These are phyloP conservation scores for Dissostichus mawsoni DNA, from an alignment of 2,113 vertebrate genomes.

Conservation along the genomic window DNA sequence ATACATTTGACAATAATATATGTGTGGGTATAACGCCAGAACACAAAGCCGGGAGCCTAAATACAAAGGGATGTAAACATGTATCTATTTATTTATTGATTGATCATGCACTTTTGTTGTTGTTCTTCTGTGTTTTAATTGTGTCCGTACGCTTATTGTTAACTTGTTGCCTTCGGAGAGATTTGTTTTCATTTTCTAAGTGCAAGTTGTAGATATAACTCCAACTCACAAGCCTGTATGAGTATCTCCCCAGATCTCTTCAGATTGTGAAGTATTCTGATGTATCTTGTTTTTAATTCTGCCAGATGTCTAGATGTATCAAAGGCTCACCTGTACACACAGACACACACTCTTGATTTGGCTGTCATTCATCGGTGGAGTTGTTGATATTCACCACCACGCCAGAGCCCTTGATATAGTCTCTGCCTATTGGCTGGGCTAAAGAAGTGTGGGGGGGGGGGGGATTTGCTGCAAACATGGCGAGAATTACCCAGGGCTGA, in stretches of 20 bases:
- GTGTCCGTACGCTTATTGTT: no score
- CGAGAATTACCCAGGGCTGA: conserved; percentile 35
- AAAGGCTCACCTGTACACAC: not conserved
- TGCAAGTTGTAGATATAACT: no score
- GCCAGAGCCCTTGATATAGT: conserved; percentile 13
- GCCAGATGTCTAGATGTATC: not conserved
- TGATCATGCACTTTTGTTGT: no score
- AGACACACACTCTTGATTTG: conserved; percentile 24
- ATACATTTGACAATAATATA: not conserved
- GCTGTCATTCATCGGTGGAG: conserved; percentile 42
- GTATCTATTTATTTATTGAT: no score
- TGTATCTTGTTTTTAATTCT: no score
- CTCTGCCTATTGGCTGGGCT: conserved; percentile 16
- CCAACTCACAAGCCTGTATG: not conserved
- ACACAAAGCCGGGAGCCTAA: no score
- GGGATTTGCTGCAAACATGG: not conserved
- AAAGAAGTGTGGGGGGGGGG: not conserved
- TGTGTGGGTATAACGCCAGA: no score
- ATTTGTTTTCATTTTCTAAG: no score
- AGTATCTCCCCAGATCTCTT: not conserved
- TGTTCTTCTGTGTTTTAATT: no score
- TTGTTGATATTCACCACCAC: conserved; percentile 58
- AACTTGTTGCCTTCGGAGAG: no score
- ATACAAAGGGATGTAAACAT: no score
- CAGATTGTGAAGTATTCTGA: not conserved